Evolutionary conservation across 2,888 invertebrate species (phyloP), one percentile per base, ranked within the genome.

Genomic region (Noctua fimbriata): DNA sequence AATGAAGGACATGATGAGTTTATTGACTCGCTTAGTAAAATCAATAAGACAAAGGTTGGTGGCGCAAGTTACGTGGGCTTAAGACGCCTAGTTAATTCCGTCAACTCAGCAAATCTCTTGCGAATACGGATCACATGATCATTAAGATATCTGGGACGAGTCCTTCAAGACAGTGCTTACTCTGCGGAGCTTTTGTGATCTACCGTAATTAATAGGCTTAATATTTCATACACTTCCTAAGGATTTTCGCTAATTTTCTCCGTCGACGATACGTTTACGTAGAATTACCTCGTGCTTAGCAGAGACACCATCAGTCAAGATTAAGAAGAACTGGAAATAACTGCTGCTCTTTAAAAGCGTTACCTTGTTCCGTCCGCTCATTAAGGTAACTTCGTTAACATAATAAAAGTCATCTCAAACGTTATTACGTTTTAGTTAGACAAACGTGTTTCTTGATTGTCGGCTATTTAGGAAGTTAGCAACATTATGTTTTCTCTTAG

Each of bases 131-230:
- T 95, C 94, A 94, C 91, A 93, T 89, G 92, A 94, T 95, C 95
- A 94, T 95, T 95, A 95, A 92, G 93, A 93, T 91, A 92, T 92
- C 89, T 86, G 82, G 88, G 91, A 79, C 79, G 89, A 89, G 89
- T 90, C 88, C 91, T 92, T 92, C 91, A 90, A 93, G 90, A 90
- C 91, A 90, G 82, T 90, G 94, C 94, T 94, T 93, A 94, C 92
- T 75, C 65, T 63, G 89, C 89, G 90, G 89, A 89, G 93, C 93
- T 93, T 94, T 94, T 95, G 94, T 95, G 93, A 94, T 94, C 93
- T 92, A 89, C 75, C 88, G 84, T 95, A 95, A 95, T 95, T 94
- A 95, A 95, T 95, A 94, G 93, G 93, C 93, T 94, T 94, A 94
- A 95, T 95, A 94, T 95, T 93, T 95, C 94, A 94, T 94, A 94